Evolutionary conservation across 64 coral and sea anemone species (phyloP).

Genomic region (Pocillopora verrucosa): DNA sequence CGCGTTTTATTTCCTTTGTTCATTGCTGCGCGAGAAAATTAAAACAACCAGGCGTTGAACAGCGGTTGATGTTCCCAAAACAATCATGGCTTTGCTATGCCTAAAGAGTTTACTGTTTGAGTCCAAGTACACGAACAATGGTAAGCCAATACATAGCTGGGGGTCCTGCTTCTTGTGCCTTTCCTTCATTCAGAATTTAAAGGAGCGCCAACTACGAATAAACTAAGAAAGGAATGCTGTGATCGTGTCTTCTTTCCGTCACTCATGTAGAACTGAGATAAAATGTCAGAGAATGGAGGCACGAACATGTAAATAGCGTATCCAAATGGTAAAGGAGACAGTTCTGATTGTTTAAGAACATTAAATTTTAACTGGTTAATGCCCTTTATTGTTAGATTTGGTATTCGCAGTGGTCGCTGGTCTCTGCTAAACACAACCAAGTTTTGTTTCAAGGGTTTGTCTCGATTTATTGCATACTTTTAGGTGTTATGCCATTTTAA

Average conservation of each 20-base stretch:
- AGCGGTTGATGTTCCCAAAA: neutral
- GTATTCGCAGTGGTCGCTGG: neutral
- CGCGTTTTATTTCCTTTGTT: neutral
- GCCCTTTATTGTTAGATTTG: neutral
- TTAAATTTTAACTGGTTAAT: neutral
- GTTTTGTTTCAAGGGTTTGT: neutral
- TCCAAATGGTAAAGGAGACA: neutral
- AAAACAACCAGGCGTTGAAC: too few species aligned
- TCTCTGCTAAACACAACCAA: neutral
- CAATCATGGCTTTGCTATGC: neutral
- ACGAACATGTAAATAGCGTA: neutral
- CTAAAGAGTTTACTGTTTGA: neutral
- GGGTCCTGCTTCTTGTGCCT: neutral
- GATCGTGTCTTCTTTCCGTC: neutral
- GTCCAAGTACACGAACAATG: slow-evolving; percentile 31
- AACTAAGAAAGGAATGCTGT: neutral
- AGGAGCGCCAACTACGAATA: neutral
- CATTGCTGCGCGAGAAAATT: neutral
- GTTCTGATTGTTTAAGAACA: neutral
- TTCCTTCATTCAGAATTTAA: neutral
- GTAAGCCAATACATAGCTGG: neutral
- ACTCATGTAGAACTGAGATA: neutral
- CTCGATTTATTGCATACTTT: neutral
- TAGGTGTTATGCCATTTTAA: too few species aligned
- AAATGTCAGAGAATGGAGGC: neutral